A percentile compares a stretch with the other conserved stretches of the same genome.
These are phyloP conservation scores for Paracanthobrama guichenoti DNA, from an alignment of 2,113 vertebrate species.

Conservation along the genomic window DNA sequence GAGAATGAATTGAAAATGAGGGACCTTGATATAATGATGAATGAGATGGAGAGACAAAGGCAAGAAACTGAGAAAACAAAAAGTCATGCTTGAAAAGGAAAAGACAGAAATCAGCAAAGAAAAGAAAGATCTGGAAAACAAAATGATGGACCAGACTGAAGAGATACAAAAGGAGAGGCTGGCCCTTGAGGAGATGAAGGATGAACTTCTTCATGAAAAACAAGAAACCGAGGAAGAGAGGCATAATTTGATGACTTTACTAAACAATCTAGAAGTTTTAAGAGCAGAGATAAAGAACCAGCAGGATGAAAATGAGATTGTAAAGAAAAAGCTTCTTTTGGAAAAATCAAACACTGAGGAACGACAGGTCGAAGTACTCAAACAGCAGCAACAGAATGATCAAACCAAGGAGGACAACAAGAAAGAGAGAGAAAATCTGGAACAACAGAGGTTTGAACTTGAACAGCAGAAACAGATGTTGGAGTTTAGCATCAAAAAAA, in stretches of 20 bases:
- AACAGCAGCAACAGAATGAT: constrained; percentile 44
- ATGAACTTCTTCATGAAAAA: constrained; percentile 6
- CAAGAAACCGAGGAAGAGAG: constrained; percentile 28
- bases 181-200: constrained; percentile 21
- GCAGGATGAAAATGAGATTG: neutral
- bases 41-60: neutral
- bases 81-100: neutral
- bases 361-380: neutral
- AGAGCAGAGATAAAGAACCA: constrained; percentile 15
- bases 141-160: constrained; percentile 14
- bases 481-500: neutral
- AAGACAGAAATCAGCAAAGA: constrained; percentile 5
- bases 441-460: constrained; percentile 12
- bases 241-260: neutral
- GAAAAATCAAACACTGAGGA: neutral
- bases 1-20: neutral
- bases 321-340: constrained; percentile 34
- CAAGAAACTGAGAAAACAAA: constrained; percentile 24
- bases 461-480: neutral
- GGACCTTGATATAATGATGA: neutral
- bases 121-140: constrained; percentile 32
- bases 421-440: constrained; percentile 3
- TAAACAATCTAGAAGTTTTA: neutral
- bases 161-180: neutral
- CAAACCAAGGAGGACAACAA: neutral